Conservation (phyloP, 2,888 invertebrate genomes). For the Prosopocoilus inquinatus region DNA sequence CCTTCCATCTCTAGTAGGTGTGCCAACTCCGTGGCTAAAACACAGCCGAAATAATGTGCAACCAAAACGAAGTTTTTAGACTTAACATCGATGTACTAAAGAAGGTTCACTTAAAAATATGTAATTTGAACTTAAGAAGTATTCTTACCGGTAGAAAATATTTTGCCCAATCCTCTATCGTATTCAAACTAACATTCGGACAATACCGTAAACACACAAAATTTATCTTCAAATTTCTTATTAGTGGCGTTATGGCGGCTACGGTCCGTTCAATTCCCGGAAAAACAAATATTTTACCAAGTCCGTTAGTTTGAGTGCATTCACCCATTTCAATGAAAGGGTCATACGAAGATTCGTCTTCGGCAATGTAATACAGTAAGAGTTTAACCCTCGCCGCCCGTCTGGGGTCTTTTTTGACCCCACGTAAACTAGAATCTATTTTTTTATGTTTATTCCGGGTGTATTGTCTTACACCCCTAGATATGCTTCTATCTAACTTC, state of each 20-base stretch:
- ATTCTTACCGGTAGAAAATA: constrained; percentile 55
- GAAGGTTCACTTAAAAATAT: no score
- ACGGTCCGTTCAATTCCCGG: constrained; percentile 72
- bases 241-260: constrained; percentile 54
- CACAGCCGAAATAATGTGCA: constrained; percentile 84
- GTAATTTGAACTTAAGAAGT: no score
- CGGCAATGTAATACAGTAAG: constrained; percentile 61
- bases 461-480: no score
- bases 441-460: no score
- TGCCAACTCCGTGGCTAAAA: constrained; percentile 74
- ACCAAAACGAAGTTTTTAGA: constrained; percentile 61
- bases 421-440: no score
- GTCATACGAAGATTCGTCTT: constrained; percentile 53
- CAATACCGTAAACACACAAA: constrained; percentile 58
- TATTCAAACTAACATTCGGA: constrained; percentile 48
- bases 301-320: no score
- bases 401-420: no score
- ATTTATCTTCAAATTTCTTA: constrained; percentile 54
- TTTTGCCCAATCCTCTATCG: constrained; percentile 54
- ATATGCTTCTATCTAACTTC: no score
- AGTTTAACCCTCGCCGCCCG: no score
- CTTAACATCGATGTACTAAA: no score
- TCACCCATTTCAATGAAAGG: constrained; percentile 2
- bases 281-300: constrained; percentile 51
- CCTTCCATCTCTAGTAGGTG: constrained; percentile 65